Evolutionary conservation across 1,140 invertebrate species (phyloP).

Genomic region (Harpegnathos saltator): DNA sequence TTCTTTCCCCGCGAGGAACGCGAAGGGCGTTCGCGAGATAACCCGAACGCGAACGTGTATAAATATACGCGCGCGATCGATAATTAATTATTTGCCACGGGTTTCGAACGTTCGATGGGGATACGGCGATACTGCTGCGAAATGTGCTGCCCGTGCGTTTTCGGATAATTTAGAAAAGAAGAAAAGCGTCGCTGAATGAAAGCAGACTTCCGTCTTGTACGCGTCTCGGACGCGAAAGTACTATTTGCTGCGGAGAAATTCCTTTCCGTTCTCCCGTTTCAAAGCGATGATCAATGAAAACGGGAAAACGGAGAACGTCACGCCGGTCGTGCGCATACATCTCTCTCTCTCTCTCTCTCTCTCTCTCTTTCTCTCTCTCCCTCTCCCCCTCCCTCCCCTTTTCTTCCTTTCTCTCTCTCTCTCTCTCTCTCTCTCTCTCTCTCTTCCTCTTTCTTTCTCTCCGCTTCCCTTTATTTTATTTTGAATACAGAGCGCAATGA

Average conservation of each 20-base stretch:
- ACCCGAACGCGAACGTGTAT: not conserved
- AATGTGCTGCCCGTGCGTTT: not conserved
- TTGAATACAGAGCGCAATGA: conserved; percentile 1
- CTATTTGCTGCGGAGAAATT: conserved; percentile 4
- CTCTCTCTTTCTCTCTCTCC: not conserved
- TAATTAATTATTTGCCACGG: conserved; percentile 32
- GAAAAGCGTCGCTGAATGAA: not conserved
- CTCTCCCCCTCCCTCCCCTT: conserved; percentile 2
- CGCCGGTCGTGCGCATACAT: conserved; percentile 8
- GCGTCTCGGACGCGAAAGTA: not conserved
- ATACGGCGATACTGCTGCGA: not conserved
- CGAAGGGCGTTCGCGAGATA: no score
- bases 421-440: not conserved
- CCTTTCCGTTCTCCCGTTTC: conserved; percentile 21
- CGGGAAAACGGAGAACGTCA: conserved; percentile 26
- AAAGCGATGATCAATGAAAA: conserved; percentile 46
- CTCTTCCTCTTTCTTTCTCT: no score
- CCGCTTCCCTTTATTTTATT: not conserved
- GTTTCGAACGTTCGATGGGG: not conserved
- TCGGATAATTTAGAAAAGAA: conserved; percentile 10
- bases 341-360: conserved; percentile 4
- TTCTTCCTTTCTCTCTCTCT: no score
- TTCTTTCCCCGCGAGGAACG: no score
- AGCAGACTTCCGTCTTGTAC: conserved; percentile 1
- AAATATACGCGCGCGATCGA: not conserved